phyloP scores from a whole-genome alignment of 2,113 vertebrate species.

The Channa argus region DNA sequence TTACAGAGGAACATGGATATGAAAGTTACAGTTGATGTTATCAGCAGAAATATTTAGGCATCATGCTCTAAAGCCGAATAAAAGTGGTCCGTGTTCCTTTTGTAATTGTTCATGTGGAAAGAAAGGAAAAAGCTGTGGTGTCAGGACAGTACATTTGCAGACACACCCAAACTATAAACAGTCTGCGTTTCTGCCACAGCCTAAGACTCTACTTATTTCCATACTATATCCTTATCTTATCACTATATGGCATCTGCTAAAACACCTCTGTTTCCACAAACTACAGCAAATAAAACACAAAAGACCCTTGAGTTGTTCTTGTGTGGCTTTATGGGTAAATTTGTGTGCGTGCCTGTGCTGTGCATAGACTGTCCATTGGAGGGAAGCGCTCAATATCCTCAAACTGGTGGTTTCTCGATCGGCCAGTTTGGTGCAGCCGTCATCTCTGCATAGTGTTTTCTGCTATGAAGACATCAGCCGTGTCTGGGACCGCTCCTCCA shows the following conservation, averaged over 20 bases:
- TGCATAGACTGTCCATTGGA: constrained; percentile 90
- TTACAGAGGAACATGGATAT: not conserved
- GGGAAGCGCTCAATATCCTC: constrained; percentile 92
- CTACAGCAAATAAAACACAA: constrained; percentile 66
- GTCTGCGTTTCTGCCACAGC: constrained; percentile 63
- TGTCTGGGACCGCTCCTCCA: constrained; percentile 91
- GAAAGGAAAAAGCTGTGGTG: constrained; percentile 36
- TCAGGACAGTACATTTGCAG: constrained; percentile 71
- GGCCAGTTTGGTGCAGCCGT: constrained; percentile 90
- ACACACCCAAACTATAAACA: constrained; percentile 84
- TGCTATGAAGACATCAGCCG: constrained; percentile 89
- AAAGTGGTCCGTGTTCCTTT: constrained; percentile 39
- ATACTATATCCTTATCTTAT: constrained; percentile 27
- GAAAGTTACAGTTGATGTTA: constrained; percentile 16
- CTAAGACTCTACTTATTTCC: constrained; percentile 57
- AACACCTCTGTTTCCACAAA: constrained; percentile 53
- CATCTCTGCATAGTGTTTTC: constrained; percentile 87
- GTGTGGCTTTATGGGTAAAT: constrained; percentile 15
- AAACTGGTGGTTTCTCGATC: constrained; percentile 94
- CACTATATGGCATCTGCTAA: constrained; percentile 18
- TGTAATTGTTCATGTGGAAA: constrained; percentile 26
- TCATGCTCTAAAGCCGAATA: not conserved
- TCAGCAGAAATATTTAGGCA: constrained; percentile 46
- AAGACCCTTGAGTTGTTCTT: constrained; percentile 4
- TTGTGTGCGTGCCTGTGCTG: constrained; percentile 63